phyloP scores from a whole-genome alignment of 1,140 invertebrate genomes.

The Ectropis grisescens region DNA sequence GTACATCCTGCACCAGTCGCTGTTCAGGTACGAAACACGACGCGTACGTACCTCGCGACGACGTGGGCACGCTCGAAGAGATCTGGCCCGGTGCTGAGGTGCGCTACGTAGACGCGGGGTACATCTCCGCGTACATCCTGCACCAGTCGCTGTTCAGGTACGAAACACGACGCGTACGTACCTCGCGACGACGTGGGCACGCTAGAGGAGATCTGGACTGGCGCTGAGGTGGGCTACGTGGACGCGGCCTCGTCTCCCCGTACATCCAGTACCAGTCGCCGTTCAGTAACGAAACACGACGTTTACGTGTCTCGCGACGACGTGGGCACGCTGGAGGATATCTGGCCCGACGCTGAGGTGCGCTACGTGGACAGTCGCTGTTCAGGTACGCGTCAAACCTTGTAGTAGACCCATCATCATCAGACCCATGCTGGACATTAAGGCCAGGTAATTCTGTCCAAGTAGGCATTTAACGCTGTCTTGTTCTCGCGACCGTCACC shows the following conservation, averaged over 20 bases:
- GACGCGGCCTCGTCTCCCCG: conserved; percentile 85
- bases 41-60: conserved; percentile 93
- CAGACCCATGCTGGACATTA: too few relatives aligned
- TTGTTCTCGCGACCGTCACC: too few relatives aligned
- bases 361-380: conserved; percentile 80
- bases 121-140: conserved; percentile 90
- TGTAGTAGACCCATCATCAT: too few relatives aligned
- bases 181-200: conserved; percentile 85
- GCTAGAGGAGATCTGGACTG: conserved; percentile 92
- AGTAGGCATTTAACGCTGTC: too few relatives aligned
- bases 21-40: conserved; percentile 83
- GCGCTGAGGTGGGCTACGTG: conserved; percentile 88
- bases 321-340: conserved; percentile 82
- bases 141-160: conserved; percentile 91
- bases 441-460: too few relatives aligned
- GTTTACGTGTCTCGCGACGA: conserved; percentile 94
- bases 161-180: conserved; percentile 83
- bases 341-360: conserved; percentile 94
- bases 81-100: conserved; percentile 95
- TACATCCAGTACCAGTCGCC: conserved; percentile 89
- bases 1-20: conserved; percentile 88
- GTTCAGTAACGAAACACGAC: conserved; percentile 82
- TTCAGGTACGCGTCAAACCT: too few relatives aligned
- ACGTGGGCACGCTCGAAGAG: conserved; percentile 82
- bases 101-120: conserved; percentile 89